Evolutionary conservation across 2,888 invertebrate species (phyloP), one percentile per base, ranked within the genome.

Genomic region (Linyphia triangularis): DNA sequence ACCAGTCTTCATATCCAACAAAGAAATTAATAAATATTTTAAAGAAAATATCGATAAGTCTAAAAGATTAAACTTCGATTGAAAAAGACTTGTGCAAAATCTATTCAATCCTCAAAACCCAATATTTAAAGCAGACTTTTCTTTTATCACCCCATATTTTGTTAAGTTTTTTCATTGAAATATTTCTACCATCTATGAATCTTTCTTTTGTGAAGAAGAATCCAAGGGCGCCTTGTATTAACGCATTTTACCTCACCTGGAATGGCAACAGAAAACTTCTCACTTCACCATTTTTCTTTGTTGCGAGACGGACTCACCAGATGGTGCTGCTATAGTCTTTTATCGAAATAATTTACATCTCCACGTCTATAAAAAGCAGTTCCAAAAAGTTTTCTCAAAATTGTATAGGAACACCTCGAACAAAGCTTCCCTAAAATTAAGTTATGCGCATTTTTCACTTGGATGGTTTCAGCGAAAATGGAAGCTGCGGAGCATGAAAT

Each of bases 371-470:
- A 63, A 77, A 77, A 79, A 67, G 26, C 30, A 51, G n/a, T 51
- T 16, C 33, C 37, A 5, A 22, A 77, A 77, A 67, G 43, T 79
- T 67, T 79, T 30, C 51, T 40, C 28, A 3, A 24, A 40, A 26
- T 79, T 67, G 19, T 67, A 79, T 67, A 22, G 33, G 19, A 51
- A 51, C 67, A 67, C 22, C 30, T 43, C 65, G 67, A 79, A 79
- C 67, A 79, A 67, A 63, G 51, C 67, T 10, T 4, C 2, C 28
- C 30, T 13, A 16, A 63, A 67, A 79, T 79, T 67, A 65, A 67
- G 67, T 79, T 79, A 65, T 67, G 67, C 28, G 57, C 24, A 28
- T 51, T 59, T 79, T 26, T 79, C 78, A 51, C 65, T 22, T 67
- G 78, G 43, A 19, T 79, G 22, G 43, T 9, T 30, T 51, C 19